phyloP scores from a whole-genome alignment of 2,113 vertebrate species.

The Hypanus sabinus region DNA sequence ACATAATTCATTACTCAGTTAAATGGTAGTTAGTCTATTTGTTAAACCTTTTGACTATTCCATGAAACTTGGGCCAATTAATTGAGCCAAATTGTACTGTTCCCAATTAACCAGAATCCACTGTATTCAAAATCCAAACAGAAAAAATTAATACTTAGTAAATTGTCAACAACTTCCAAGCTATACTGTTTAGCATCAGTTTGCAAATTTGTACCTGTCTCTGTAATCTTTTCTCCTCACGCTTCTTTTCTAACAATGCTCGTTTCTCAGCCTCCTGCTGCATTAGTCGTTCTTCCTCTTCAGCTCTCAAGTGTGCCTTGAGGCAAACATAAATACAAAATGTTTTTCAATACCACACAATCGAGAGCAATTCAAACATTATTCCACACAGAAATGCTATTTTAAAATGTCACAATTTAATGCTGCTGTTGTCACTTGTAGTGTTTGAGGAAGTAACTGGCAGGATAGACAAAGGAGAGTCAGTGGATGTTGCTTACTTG shows the following conservation, averaged over 20 bases:
- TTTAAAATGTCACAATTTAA: not conserved
- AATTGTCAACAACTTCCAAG: no score
- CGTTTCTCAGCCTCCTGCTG: constrained; percentile 70
- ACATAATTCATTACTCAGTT: no score
- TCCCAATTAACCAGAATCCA: no score
- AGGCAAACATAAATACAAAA: constrained; percentile 40
- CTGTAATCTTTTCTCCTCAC: constrained; percentile 68
- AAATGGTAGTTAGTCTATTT: no score
- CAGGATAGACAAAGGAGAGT: no score
- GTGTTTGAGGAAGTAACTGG: no score
- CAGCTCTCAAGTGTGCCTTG: constrained; percentile 73
- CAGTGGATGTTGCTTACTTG: no score
- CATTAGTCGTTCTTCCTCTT: constrained; percentile 65
- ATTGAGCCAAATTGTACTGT: no score
- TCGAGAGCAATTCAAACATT: not conserved
- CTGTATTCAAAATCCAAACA: not conserved
- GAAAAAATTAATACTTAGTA: not conserved
- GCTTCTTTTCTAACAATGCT: constrained; percentile 57
- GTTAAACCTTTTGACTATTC: no score
- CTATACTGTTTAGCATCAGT: no score
- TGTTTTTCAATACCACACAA: not conserved
- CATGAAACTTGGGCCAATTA: no score
- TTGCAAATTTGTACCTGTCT: constrained; percentile 60
- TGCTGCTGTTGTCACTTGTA: not conserved
- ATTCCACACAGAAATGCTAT: not conserved